These are phyloP conservation scores for Parotia lawesii DNA, from an alignment of 2,113 vertebrate genomes.

Conservation along the genomic window DNA sequence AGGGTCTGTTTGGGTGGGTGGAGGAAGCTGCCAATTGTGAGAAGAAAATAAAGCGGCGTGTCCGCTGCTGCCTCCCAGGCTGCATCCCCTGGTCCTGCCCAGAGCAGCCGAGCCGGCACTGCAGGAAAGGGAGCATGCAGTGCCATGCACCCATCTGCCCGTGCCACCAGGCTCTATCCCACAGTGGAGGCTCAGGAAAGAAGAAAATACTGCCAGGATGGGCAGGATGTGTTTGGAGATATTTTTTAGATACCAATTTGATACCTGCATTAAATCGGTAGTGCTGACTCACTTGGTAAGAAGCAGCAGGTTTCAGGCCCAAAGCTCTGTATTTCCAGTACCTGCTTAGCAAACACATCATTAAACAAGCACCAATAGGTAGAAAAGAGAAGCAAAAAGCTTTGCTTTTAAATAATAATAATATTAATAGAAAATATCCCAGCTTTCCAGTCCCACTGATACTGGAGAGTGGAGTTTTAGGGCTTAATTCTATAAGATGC, in stretches of 20 bases:
- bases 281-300: background rate
- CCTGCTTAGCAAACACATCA: background rate
- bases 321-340: background rate
- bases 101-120: background rate
- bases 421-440: background rate
- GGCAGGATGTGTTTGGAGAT: background rate
- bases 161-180: accelerated
- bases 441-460: background rate
- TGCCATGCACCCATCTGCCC: background rate
- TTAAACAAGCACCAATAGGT: background rate
- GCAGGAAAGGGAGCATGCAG: accelerated
- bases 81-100: background rate
- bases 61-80: background rate
- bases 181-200: background rate
- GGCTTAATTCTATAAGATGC: constrained; percentile 12
- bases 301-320: background rate
- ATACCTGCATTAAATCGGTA: accelerated
- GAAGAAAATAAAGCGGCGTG: constrained; percentile 15
- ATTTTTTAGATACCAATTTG: accelerated
- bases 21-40: constrained; percentile 46
- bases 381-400: background rate
- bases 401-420: background rate
- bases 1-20: constrained; percentile 46
- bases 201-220: background rate
- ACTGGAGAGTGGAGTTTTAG: background rate